Evolutionary conservation across 1,140 invertebrate species (phyloP), one percentile per base, ranked within the genome.

Genomic region (Berghia stephanieae): DNA sequence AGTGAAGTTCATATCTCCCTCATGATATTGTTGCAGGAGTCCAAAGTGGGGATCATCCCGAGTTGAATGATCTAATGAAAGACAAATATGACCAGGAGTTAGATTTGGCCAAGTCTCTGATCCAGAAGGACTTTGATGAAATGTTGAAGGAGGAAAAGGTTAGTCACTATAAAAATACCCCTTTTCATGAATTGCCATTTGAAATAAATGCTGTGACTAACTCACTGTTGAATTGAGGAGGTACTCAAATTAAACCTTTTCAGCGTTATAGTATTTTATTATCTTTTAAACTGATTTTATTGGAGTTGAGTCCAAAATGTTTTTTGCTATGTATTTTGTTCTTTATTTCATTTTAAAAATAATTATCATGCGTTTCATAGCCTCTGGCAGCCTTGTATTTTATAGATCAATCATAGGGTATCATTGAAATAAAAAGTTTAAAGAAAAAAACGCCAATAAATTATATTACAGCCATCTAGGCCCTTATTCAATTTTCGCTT

Each of bases 71-170:
- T 21, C 55, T 84, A 4, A 67, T 86, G 36, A 79, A 81, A 44
- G 84, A 86, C 16, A 82, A 82, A 52, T 84, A 83, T 80, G 85
- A 86, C 67, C 77, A 80, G 71, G 84, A 87, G 77, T 77, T 87
- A 21, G 86, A 86, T 57, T 80, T 86, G 78, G 82, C 86, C 16
- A 86, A 84, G 70, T 79, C 80, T 70, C 63, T 86, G 21, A 83
- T 87, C 78, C 84, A 86, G 60, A 81, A 86, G 44, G 86, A 87
- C 66, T 86, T 84, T 83, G 85, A 86, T 79, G 84, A 86, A 71
- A 83, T 82, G 13, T 71, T 87, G 36, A 81, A 84, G 71, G 75
- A 82, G 31, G 86, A 87, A 80, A 83, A 85, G 85, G 86, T 86
- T 52, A 38, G 73, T 63, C n/a, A n/a, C n/a, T n/a, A n/a, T n/a